These are phyloP conservation scores for Ips nitidus DNA, from an alignment of 1,140 invertebrate species.

Conservation along the genomic window DNA sequence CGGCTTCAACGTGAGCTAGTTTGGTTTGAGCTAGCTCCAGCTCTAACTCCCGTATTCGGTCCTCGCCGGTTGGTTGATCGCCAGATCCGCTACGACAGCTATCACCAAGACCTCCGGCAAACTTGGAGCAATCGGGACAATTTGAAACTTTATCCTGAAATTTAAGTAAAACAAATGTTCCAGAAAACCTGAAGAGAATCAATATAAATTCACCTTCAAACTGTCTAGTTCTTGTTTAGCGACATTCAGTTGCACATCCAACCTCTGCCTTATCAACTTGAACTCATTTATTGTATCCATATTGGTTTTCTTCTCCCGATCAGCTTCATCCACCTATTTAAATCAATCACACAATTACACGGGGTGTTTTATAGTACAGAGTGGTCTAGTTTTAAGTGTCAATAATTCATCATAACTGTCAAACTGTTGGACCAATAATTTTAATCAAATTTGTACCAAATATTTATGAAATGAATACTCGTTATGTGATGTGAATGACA, in stretches of 20 bases:
- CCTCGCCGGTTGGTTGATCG: slow-evolving; percentile 45
- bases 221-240: slow-evolving; percentile 61
- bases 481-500: too few species aligned
- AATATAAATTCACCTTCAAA: slow-evolving; percentile 57
- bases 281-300: slow-evolving; percentile 84
- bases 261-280: slow-evolving; percentile 86
- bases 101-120: slow-evolving; percentile 20
- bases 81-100: slow-evolving; percentile 12
- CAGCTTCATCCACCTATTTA: slow-evolving; percentile 20
- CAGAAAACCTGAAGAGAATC: not conserved
- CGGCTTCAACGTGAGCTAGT: slow-evolving; percentile 93
- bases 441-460: too few species aligned
- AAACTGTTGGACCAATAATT: too few species aligned
- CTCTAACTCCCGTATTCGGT: slow-evolving; percentile 85
- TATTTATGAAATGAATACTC: too few species aligned
- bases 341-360: too few species aligned
- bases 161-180: slow-evolving; percentile 9
- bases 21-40: slow-evolving; percentile 96
- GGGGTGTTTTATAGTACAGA: too few species aligned
- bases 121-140: slow-evolving; percentile 57
- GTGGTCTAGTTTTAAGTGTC: too few species aligned
- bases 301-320: slow-evolving; percentile 59
- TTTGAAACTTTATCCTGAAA: slow-evolving; percentile 59
- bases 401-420: too few species aligned
- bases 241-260: slow-evolving; percentile 81